A percentile compares a stretch with the other conserved stretches of the same genome.
Conservation (phyloP, 2,888 invertebrate genomes). For the Podabrus alpinus region DNA sequence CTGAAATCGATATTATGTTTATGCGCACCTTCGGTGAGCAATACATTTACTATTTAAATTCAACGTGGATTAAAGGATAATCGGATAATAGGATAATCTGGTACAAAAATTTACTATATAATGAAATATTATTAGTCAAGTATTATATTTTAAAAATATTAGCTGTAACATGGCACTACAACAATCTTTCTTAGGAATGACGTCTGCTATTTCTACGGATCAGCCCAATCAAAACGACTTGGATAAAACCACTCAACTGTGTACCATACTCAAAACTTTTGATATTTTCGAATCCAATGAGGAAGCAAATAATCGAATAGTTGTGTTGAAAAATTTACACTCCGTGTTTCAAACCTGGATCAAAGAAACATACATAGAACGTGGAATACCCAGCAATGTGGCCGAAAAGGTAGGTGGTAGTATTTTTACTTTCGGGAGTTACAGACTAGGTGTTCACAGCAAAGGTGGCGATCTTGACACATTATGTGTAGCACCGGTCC, state of each 20-base stretch:
- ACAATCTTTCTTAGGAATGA: slow-evolving; percentile 80
- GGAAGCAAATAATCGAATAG: slow-evolving; percentile 88
- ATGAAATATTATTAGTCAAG: neutral
- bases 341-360: slow-evolving; percentile 94
- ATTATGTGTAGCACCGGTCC: slow-evolving; percentile 94
- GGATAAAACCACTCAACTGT: slow-evolving; percentile 75
- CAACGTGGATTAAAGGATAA: no score
- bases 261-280: slow-evolving; percentile 77
- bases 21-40: no score
- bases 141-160: no score
- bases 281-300: slow-evolving; percentile 90
- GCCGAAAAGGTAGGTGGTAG: slow-evolving; percentile 95
- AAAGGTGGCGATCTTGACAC: slow-evolving; percentile 99
- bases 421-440: slow-evolving; percentile 98
- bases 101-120: no score
- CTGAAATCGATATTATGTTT: no score
- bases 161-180: neutral
- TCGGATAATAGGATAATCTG: no score
- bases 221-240: slow-evolving; percentile 81
- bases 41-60: no score
- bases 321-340: slow-evolving; percentile 83
- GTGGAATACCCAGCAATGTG: slow-evolving; percentile 90
- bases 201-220: slow-evolving; percentile 90
- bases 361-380: slow-evolving; percentile 80
- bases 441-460: slow-evolving; percentile 92